phyloP scores from a whole-genome alignment of 2,888 invertebrate species.

The Polydrusus pterygomalis region DNA sequence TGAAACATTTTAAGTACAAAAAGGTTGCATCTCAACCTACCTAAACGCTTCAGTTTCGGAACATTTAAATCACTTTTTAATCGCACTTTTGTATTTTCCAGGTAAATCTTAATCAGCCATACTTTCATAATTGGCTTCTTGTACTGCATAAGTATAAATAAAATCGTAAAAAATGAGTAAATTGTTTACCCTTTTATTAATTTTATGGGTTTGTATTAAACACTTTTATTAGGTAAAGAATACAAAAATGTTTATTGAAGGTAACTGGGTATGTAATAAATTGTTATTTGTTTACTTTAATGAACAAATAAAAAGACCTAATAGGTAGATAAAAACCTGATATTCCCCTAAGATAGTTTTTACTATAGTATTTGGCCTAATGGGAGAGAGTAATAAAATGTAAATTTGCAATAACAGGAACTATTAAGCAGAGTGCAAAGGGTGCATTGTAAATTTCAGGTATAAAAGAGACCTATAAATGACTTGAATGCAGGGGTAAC shows the following conservation, averaged over 20 bases:
- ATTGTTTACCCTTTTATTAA: constrained; percentile 19
- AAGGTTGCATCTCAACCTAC: background rate
- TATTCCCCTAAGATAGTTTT: background rate
- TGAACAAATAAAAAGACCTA: background rate
- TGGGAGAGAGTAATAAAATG: too few species aligned
- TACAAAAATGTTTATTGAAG: constrained; percentile 2
- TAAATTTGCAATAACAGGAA: too few species aligned
- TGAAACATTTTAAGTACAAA: background rate
- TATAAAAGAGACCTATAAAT: too few species aligned
- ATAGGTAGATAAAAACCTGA: background rate
- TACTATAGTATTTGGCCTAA: too few species aligned
- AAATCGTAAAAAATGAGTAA: background rate
- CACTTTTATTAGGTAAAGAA: background rate
- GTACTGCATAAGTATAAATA: background rate
- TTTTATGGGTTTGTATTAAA: constrained; percentile 4
- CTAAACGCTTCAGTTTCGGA: background rate
- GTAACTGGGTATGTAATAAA: constrained; percentile 3
- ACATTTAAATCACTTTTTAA: constrained; percentile 2
- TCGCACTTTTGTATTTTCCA: constrained; percentile 7
- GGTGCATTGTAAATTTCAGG: too few species aligned
- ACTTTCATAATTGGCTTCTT: constrained; percentile 7
- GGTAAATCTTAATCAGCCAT: background rate
- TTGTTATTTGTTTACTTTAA: constrained; percentile 1
- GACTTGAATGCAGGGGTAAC: too few species aligned
- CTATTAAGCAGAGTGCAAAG: too few species aligned